Conservation (phyloP, 2,888 invertebrate species). For the Notodonta dromedarius region DNA sequence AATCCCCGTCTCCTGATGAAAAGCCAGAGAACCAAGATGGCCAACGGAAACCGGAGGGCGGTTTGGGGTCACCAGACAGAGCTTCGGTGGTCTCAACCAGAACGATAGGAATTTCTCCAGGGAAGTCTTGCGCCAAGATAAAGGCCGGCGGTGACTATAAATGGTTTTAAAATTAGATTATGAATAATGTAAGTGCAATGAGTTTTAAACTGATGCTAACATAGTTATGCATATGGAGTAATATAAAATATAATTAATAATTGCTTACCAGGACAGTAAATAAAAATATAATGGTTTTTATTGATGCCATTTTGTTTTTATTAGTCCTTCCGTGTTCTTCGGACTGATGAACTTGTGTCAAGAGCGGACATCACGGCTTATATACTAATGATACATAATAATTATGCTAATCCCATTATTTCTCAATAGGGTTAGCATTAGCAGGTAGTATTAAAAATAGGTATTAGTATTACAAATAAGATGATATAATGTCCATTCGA, state of each 20-base stretch:
- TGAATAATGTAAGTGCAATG: too few relatives aligned
- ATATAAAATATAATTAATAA: too few relatives aligned
- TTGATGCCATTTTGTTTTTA: conserved; percentile 21
- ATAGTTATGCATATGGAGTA: too few relatives aligned
- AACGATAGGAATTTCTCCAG: background rate
- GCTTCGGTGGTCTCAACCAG: background rate
- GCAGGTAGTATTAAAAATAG: too few relatives aligned
- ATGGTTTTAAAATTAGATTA: background rate
- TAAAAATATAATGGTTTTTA: conserved; percentile 11
- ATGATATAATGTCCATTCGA: too few relatives aligned
- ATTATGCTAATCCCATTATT: conserved; percentile 22
- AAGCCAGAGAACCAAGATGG: background rate
- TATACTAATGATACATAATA: conserved; percentile 22
- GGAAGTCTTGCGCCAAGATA: background rate
- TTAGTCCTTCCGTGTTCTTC: conserved; percentile 13
- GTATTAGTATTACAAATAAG: background rate
- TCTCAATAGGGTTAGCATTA: conserved; percentile 18
- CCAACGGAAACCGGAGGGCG: background rate
- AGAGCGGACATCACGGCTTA: conserved; percentile 13
- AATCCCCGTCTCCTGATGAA: background rate
- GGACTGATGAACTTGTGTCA: conserved; percentile 10
- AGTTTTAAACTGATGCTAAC: too few relatives aligned
- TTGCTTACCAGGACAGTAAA: background rate
- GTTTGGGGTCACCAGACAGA: background rate
- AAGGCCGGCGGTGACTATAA: background rate